Percentiles rank a stretch among this genome's conserved stretches.
phyloP scores from a whole-genome alignment of 2,888 invertebrate genomes.

The Lepidocyrtinus sp. region DNA sequence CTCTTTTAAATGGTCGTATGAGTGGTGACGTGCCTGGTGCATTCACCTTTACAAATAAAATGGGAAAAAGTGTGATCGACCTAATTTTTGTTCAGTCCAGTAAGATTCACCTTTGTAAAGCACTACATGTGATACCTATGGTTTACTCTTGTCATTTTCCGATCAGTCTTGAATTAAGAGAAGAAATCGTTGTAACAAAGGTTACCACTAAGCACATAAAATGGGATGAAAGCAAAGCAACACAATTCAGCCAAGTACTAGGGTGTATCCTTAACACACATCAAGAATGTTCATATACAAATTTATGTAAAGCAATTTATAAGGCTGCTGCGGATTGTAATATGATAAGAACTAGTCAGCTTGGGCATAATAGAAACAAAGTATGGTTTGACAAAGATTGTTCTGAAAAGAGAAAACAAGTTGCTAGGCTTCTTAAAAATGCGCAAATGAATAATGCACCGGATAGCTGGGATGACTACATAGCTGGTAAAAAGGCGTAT shows the following conservation, averaged over 20 bases:
- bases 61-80: conserved; percentile 40
- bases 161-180: neutral
- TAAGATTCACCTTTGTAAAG: neutral
- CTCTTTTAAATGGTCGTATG: conserved; percentile 39
- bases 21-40: conserved; percentile 19
- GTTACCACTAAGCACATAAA: neutral
- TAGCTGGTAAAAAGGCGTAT: neutral
- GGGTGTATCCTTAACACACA: no score
- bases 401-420: neutral
- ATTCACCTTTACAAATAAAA: conserved; percentile 16
- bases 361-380: neutral
- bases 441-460: neutral
- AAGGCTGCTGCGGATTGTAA: neutral
- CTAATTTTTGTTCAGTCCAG: neutral
- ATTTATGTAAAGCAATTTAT: neutral
- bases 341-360: neutral
- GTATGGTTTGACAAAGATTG: neutral
- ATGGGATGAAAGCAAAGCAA: neutral
- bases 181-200: neutral
- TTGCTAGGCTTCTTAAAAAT: neutral
- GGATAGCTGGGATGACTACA: neutral
- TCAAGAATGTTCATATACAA: neutral
- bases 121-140: neutral
- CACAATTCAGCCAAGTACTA: neutral
- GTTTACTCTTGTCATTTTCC: neutral